A percentile compares a stretch with the other conserved stretches of the same genome.
Evolutionary conservation across 2,888 invertebrate species (phyloP).

Genomic region (Plebejus melissa): DNA sequence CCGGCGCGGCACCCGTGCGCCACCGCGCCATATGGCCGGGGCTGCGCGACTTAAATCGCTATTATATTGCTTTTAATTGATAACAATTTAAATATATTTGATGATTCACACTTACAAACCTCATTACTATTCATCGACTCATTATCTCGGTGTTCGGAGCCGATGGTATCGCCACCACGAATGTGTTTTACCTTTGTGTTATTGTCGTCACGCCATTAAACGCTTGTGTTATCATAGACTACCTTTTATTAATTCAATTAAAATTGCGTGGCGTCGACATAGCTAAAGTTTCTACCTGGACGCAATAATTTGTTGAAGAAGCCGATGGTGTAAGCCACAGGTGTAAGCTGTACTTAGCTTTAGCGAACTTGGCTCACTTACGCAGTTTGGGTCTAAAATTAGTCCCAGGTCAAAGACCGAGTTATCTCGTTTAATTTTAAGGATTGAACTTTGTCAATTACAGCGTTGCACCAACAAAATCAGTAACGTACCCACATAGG

Average conservation of each 20-base stretch:
- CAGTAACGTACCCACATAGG: background rate
- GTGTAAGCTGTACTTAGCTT: too few species aligned
- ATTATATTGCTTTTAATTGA: constrained; percentile 80
- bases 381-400: too few species aligned
- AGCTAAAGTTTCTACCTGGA: too few species aligned
- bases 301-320: too few species aligned
- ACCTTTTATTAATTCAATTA: constrained; percentile 9
- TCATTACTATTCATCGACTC: constrained; percentile 78
- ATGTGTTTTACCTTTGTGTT: constrained; percentile 71
- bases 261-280: background rate
- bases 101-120: constrained; percentile 77
- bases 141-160: constrained; percentile 71
- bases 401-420: too few species aligned
- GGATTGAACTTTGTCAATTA: too few species aligned
- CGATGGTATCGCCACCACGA: constrained; percentile 69
- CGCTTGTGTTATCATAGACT: constrained; percentile 11
- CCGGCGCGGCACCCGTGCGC: constrained; percentile 56
- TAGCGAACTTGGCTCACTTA: too few species aligned
- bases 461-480: background rate
- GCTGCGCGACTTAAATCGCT: constrained; percentile 73
- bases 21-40: constrained; percentile 64
- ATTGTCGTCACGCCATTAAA: constrained; percentile 63
- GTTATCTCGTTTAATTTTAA: too few species aligned
- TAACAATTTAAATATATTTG: constrained; percentile 80
- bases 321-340: too few species aligned